Base-by-base conservation (phyloP, 2,888 invertebrate genomes). In the Morpho achilles region DNA sequence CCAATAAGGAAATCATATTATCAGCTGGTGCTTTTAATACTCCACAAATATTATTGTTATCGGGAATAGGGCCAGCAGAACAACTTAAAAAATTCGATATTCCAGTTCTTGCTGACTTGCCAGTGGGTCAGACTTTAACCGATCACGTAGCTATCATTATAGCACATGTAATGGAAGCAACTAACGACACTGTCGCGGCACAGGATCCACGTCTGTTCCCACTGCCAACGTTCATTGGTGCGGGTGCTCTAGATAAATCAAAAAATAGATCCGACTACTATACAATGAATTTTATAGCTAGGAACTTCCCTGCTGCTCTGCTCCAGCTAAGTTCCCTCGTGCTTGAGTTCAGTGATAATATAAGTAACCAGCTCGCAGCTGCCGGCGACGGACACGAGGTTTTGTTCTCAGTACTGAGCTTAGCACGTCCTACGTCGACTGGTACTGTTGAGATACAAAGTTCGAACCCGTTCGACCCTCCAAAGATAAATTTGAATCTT, bases 221-320 rank as follows among this genome's bases (percentile, higher is more conserved):
- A 1, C 41, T 60, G 10, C 63, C 73, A 8, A 50, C 62, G 3
- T 68, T 75, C 4, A 52, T 67, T 42, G 78, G 75, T 0, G 70
- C 75, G 74, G 46, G 93, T 93, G 7, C 94, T 92, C 39, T 87
- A 92, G 58, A 94, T 92, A 69, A 91, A 91, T 56, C 76, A 58
- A 88, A 92, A 7, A 76, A 82, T 48, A 72, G 86, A 8, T 80
- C 89, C 56, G 79, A 86, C 58, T 88, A 84, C 68, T 68, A 75
- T 58, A 65, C 68, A 1, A 47, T 75, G 7, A 64, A 59, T 53
- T 60, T 71, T 3, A 10, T 74, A 0, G 42, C 53, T 2, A 62
- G 46, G 63, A 61, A 68, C 39, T 64, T 67, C 16, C 67, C 73
- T 6, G 51, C 59, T 8, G 62, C 50, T 7, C 16, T 55, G 0